Percentiles rank a stretch among this genome's conserved stretches.
These are phyloP conservation scores for Rhorus exstirpatorius DNA, from an alignment of 2,888 invertebrate genomes.

Conservation along the genomic window DNA sequence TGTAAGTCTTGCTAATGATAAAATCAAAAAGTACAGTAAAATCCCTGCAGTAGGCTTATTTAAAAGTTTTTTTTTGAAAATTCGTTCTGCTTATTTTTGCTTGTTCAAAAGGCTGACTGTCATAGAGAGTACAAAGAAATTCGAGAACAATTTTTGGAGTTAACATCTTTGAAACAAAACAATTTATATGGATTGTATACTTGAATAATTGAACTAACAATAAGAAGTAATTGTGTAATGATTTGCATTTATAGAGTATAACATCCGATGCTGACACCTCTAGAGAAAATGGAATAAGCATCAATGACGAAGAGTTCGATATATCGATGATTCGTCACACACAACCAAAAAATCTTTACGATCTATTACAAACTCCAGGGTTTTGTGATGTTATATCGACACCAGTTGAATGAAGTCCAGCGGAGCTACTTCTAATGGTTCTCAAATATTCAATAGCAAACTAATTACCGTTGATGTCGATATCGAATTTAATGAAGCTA, in stretches of 20 bases:
- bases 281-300: not conserved
- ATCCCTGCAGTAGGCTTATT: too few species aligned
- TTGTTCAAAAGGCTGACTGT: too few species aligned
- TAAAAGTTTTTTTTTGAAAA: too few species aligned
- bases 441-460: not conserved
- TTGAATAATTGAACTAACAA: not conserved
- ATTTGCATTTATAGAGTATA: not conserved
- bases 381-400: not conserved
- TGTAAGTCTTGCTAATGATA: not conserved
- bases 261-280: not conserved
- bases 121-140: too few species aligned
- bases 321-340: not conserved
- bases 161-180: not conserved
- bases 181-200: not conserved
- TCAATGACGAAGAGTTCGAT: not conserved
- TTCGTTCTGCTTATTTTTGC: too few species aligned
- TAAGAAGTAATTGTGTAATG: too few species aligned
- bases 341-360: not conserved
- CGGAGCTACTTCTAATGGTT: not conserved
- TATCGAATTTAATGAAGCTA: conserved; percentile 62
- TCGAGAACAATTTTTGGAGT: too few species aligned
- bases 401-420: not conserved
- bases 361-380: too few species aligned
- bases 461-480: not conserved
- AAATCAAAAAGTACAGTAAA: too few species aligned